Evolutionary conservation across 2,888 invertebrate species (phyloP).

Genomic region (Macropis europaea): DNA sequence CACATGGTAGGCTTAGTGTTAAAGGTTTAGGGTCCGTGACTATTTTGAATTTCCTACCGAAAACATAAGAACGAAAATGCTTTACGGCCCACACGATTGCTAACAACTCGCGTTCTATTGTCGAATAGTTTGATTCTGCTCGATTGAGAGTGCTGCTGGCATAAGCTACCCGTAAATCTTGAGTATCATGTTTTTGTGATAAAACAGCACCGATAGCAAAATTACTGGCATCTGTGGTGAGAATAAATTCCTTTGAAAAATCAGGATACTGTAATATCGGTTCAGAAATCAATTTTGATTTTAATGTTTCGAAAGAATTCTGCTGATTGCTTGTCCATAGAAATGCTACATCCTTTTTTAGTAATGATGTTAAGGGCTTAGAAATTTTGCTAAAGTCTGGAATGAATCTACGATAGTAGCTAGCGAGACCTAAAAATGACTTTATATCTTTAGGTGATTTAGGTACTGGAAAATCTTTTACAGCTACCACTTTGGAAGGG

Average conservation of each 20-base stretch:
- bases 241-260: slow-evolving; percentile 55
- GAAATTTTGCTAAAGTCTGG: slow-evolving; percentile 60
- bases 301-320: slow-evolving; percentile 32
- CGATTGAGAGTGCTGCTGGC: slow-evolving; percentile 69
- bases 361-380: slow-evolving; percentile 59
- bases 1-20: no score
- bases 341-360: slow-evolving; percentile 58
- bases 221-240: slow-evolving; percentile 72
- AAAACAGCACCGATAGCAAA: slow-evolving; percentile 51
- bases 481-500: no score
- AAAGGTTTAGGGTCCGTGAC: slow-evolving; percentile 73
- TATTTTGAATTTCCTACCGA: slow-evolving; percentile 72
- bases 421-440: slow-evolving; percentile 66
- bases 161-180: slow-evolving; percentile 71
- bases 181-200: slow-evolving; percentile 65
- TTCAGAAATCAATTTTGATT: not conserved
- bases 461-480: slow-evolving; percentile 59
- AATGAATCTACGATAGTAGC: slow-evolving; percentile 73
- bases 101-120: slow-evolving; percentile 74
- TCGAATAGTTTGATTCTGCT: slow-evolving; percentile 72
- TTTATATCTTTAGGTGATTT: slow-evolving; percentile 51
- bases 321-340: slow-evolving; percentile 48
- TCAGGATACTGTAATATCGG: slow-evolving; percentile 52
- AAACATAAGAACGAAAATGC: slow-evolving; percentile 75
- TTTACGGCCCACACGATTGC: slow-evolving; percentile 72